Base-by-base conservation (phyloP, 2,797 vertebrate species). In the Pterois miles region DNA sequence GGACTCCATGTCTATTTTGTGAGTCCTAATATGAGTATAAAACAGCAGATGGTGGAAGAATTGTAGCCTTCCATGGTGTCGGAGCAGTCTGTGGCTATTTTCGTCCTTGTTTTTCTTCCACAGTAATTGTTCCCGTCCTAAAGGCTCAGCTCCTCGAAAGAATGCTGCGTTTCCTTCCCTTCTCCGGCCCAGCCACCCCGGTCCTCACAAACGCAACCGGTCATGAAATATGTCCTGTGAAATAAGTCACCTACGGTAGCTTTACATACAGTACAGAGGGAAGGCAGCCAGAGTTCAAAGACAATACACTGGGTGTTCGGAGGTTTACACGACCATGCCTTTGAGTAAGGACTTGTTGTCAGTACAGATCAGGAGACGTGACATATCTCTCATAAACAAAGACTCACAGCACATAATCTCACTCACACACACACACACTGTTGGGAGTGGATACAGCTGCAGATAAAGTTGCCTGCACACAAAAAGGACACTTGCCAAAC, bases 151-250 rank as follows among this genome's bases (percentile, higher is more conserved):
- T 91, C 84, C 83, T 90, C 68, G 62, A 91, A 92, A 91, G 92
- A 95, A 94, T 94, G 93, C 73, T 58, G 66, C n/a, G 70, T 89
- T 93, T 94, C 93, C 94, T 94, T 90, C 92, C 92, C 86, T 79
- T 87, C 57, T 88, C 62, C 54, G 52, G 80, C 46, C 53, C 64
- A 14, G 70, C 84, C 69, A 43, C 43, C 72, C 67, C 20, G 36
- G 43, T 84, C 80, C 86, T 88, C 74, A 65, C 78, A 89, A 90
- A 89, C 86, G 89, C 81, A 75, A 88, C 87, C 78, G 74, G 68
- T 77, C 46, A 12, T 76, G 80, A 91, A 92, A 91, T 81, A 85
- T 72, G 70, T 88, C 68, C 77, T 74, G 73, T 80, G 85, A 89
- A 82, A 85, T 9, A 43, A 53, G 81, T 85, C 74, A 56, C 70